These are phyloP conservation scores for Temnothorax longispinosus DNA, from an alignment of 1,140 invertebrate species.

Conservation along the genomic window DNA sequence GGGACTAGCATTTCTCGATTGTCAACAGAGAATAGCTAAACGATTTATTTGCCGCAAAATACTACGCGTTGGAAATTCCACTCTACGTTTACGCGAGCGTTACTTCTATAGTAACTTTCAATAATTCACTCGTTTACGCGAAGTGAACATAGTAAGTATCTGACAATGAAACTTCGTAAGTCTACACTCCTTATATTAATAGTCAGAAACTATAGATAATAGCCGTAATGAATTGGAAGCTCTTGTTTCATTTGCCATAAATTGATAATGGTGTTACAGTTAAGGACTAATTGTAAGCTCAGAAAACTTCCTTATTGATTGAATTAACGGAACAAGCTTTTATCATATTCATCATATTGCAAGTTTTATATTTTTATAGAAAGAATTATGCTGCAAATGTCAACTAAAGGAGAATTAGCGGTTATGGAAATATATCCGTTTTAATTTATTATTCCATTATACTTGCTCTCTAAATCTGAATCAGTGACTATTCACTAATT, in stretches of 20 bases:
- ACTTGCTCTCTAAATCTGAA: too few species aligned
- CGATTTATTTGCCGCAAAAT: slow-evolving; percentile 7
- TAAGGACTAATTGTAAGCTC: background rate
- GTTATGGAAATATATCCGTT: background rate
- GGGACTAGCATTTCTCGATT: background rate
- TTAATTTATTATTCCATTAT: background rate
- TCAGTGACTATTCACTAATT: too few species aligned
- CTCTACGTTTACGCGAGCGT: background rate
- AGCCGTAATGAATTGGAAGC: background rate
- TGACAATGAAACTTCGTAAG: background rate
- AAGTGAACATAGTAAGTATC: too few species aligned
- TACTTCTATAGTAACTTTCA: too few species aligned
- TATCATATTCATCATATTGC: background rate
- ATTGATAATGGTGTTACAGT: background rate
- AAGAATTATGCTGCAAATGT: background rate
- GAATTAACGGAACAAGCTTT: background rate
- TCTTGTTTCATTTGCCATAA: background rate
- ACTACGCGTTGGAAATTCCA: slow-evolving; percentile 9
- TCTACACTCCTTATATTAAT: background rate
- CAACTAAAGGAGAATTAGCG: background rate
- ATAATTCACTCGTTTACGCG: too few species aligned
- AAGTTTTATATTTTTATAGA: background rate
- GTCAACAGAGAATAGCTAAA: background rate
- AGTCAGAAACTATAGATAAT: background rate
- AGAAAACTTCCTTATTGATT: background rate